Base-by-base conservation (phyloP, 2,113 vertebrate genomes). In the Chaetura pelagica region DNA sequence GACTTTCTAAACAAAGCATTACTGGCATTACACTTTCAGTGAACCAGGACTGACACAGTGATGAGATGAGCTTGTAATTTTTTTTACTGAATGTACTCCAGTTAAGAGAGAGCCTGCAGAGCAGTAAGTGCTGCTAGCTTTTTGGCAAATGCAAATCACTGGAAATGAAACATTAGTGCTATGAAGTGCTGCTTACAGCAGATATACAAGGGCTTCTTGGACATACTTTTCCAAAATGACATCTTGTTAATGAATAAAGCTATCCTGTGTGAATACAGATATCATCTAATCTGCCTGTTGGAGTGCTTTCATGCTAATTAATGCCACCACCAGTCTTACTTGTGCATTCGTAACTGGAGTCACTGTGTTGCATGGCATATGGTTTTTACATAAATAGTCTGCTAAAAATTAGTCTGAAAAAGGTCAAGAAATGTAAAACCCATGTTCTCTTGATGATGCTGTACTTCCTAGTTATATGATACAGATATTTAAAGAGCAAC, bases 381-480 rank as follows among this genome's bases (percentile, higher is more conserved):
- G 3, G 84, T 90, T 93, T 87, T 81, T 90, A 58, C 54, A 64
- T 96, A 88, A 76, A 77, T 83, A 77, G n/a, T 86, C 68, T 92
- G 76, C 32, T 83, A 73, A 68, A 94, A 93, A 92, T 92, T 92
- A 96, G 58, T 87, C 51, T 46, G 83, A 64, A 96, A 92, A 96
- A 96, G 90, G 94, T 95, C 95, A 95, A 87, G 69, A 96, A 95
- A 90, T 93, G 88, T 69, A 94, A 95, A 96, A 92, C 80, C 72
- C 57, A 4, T 72, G 57, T 94, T 92, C 81, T 78, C 44, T 78
- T 1, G 0, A 26, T 90, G 34, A 30, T 74, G n/a, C 49, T 81
- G 44, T 62, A 29, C 49, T 94, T 93, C 14, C 61, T 94, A 68
- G 86, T 86, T 90, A 68, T 34, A 21, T 49, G 27, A 67, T 81